Conservation (phyloP, 35 echinoderm and acorn worm genomes). For the Chiridota heheva region DNA sequence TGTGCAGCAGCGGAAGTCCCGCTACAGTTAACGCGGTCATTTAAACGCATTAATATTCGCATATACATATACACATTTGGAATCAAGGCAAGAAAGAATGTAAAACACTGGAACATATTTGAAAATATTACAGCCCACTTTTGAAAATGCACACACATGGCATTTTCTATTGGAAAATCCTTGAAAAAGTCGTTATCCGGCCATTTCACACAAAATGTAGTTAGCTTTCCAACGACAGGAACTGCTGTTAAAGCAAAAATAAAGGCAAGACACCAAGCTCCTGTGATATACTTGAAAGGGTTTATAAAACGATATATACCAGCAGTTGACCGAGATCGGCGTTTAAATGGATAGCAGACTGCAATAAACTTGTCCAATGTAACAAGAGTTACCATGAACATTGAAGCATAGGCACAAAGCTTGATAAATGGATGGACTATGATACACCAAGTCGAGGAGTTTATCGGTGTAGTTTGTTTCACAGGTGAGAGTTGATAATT, state of each 20-base stretch:
- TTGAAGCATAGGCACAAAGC: conserved; percentile 37
- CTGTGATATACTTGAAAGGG: conserved; percentile 14
- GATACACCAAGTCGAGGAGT: conserved; percentile 28
- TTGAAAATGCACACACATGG: conserved; percentile 6
- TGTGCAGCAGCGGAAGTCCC: not conserved
- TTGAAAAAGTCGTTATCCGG: conserved; percentile 1
- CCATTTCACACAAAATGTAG: not conserved
- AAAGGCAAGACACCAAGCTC: conserved; percentile 9
- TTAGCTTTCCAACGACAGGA: not conserved
- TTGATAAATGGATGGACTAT: conserved; percentile 34
- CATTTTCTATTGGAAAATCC: not conserved
- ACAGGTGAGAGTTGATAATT: conserved; percentile 20
- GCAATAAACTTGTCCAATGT: conserved; percentile 43
- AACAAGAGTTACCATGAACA: conserved; percentile 42
- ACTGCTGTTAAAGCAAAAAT: conserved; percentile 17
- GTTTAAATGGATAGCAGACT: conserved; percentile 31
- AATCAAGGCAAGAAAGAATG: conserved; percentile 23
- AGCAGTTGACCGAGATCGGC: not conserved
- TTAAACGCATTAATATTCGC: not conserved
- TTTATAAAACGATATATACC: conserved; percentile 20
- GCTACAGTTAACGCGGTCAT: conserved; percentile 5
- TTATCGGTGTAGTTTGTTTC: too few species aligned
- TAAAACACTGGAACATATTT: conserved; percentile 13
- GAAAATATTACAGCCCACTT: conserved; percentile 22
- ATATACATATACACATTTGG: conserved; percentile 46